A percentile compares a stretch with the other conserved stretches of the same genome.
These are phyloP conservation scores for Hystrix brachyura DNA, from an alignment of 2,113 vertebrate species.

Conservation along the genomic window DNA sequence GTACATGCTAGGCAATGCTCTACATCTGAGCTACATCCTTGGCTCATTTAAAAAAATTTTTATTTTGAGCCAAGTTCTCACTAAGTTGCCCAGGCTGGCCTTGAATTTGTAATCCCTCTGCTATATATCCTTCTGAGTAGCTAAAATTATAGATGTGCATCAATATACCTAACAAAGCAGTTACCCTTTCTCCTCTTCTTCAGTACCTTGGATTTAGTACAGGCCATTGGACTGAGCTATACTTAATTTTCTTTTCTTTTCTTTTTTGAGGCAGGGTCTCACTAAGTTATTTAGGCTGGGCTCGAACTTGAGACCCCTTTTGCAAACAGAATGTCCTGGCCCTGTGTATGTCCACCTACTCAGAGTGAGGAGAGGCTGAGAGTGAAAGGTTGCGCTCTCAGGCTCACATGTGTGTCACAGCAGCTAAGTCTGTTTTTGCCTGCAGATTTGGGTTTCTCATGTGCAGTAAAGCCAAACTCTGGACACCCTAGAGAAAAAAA, in stretches of 20 bases:
- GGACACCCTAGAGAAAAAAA: neutral
- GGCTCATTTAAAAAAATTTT: neutral
- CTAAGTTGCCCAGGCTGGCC: neutral
- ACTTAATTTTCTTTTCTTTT: neutral
- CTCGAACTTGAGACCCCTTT: neutral
- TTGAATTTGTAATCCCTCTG: neutral
- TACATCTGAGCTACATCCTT: neutral
- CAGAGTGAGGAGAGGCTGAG: neutral
- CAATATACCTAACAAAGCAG: neutral
- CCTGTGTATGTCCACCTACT: neutral
- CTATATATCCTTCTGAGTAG: neutral
- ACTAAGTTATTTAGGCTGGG: neutral
- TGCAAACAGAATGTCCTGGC: neutral
- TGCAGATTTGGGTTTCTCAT: constrained; percentile 46
- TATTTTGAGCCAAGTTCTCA: neutral
- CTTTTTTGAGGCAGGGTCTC: neutral
- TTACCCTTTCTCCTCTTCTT: neutral
- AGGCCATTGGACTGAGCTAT: neutral
- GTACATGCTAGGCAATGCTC: neutral
- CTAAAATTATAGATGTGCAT: neutral
- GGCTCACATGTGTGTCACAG: neutral
- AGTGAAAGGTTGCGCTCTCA: neutral
- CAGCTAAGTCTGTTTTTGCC: constrained; percentile 13
- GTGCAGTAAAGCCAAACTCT: constrained; percentile 38
- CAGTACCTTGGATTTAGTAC: neutral